Conservation (phyloP, 2,888 invertebrate species). For the Synergus itoensis region DNA sequence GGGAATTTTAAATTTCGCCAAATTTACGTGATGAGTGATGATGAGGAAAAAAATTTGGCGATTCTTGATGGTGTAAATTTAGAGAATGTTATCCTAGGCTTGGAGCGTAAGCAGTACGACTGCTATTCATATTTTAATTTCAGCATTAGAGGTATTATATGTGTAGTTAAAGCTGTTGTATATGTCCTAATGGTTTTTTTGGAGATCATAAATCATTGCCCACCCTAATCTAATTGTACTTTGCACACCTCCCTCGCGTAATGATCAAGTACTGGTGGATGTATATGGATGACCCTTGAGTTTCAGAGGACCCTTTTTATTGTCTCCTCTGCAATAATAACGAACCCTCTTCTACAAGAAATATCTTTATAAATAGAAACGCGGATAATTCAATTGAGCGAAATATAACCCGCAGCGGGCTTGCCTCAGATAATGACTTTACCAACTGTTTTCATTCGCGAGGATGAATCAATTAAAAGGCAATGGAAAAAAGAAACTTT, state of each 20-base stretch:
- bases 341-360: conserved; percentile 26
- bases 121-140: neutral
- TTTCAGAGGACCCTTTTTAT: conserved; percentile 28
- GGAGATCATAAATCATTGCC: conserved; percentile 24
- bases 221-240: conserved; percentile 16
- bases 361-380: conserved; percentile 33
- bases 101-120: neutral
- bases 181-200: conserved; percentile 19
- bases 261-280: neutral
- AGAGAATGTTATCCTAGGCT: neutral
- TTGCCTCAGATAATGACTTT: conserved; percentile 25
- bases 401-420: conserved; percentile 5
- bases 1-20: too few species aligned
- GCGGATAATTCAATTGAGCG: conserved; percentile 30
- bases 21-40: neutral
- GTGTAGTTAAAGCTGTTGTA: neutral
- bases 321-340: conserved; percentile 36
- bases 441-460: conserved; percentile 18
- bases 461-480: conserved; percentile 2
- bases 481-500: conserved; percentile 5
- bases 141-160: neutral
- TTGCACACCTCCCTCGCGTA: conserved; percentile 6
- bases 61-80: neutral
- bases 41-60: neutral
- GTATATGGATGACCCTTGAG: conserved; percentile 8